Conservation (phyloP, 2,888 invertebrate genomes). For the Coleophora deauratella region DNA sequence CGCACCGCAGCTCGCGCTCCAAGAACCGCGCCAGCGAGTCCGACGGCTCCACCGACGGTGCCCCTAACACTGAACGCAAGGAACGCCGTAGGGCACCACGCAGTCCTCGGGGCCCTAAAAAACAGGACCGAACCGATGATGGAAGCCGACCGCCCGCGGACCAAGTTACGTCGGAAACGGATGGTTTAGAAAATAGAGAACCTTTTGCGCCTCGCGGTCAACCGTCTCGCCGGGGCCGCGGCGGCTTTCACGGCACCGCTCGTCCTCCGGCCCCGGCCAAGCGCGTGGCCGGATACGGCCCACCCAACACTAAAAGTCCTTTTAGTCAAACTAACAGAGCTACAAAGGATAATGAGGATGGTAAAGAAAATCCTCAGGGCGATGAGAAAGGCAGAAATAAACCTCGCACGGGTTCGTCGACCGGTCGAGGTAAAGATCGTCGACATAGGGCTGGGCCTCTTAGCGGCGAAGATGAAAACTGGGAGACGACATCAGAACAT, state of each 20-base stretch:
- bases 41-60: slow-evolving; percentile 83
- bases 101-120: slow-evolving; percentile 73
- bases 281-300: slow-evolving; percentile 84
- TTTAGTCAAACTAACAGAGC: slow-evolving; percentile 73
- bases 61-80: slow-evolving; percentile 69
- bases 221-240: slow-evolving; percentile 90
- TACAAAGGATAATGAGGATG: slow-evolving; percentile 52
- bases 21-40: slow-evolving; percentile 78
- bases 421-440: slow-evolving; percentile 66
- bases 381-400: slow-evolving; percentile 82
- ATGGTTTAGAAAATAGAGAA: slow-evolving; percentile 72
- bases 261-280: slow-evolving; percentile 71
- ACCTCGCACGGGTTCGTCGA: slow-evolving; percentile 79
- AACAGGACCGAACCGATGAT: slow-evolving; percentile 76
- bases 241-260: slow-evolving; percentile 63
- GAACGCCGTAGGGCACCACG: slow-evolving; percentile 70
- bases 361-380: slow-evolving; percentile 42
- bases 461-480: slow-evolving; percentile 77
- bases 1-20: slow-evolving; percentile 60
- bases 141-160: slow-evolving; percentile 34
- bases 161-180: slow-evolving; percentile 27
- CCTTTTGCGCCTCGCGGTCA: slow-evolving; percentile 91
- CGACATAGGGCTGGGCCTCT: slow-evolving; percentile 49
- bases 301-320: slow-evolving; percentile 86
- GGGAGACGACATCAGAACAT: slow-evolving; percentile 90